Conservation (phyloP, 1,140 invertebrate genomes). For the Hesperophylax magnus region DNA sequence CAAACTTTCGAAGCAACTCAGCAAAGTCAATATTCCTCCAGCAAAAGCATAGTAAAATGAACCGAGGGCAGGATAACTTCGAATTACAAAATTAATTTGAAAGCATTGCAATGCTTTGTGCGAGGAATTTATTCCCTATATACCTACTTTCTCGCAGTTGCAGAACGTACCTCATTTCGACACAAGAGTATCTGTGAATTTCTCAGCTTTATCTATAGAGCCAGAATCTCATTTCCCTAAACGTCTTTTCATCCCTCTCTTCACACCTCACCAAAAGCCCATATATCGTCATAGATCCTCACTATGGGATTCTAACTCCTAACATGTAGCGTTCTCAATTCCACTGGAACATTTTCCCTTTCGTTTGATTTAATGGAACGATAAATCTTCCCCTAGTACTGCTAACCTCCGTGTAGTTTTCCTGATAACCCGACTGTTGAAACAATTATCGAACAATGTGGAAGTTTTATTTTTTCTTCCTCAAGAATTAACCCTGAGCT, state of each 20-base stretch:
- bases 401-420: neutral
- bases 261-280: constrained; percentile 3
- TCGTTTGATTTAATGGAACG: constrained; percentile 34
- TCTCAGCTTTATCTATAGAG: constrained; percentile 29
- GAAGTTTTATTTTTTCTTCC: constrained; percentile 1
- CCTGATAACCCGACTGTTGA: constrained; percentile 6
- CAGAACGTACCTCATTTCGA: constrained; percentile 29
- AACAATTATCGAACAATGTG: constrained; percentile 15
- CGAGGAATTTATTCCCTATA: neutral
- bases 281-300: constrained; percentile 27
- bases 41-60: too few relatives aligned
- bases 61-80: neutral
- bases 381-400: constrained; percentile 15
- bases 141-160: neutral
- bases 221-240: constrained; percentile 38
- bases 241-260: constrained; percentile 36
- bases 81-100: constrained; percentile 16
- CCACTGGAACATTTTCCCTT: constrained; percentile 26
- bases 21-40: too few relatives aligned
- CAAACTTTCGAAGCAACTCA: too few relatives aligned
- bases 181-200: constrained; percentile 18
- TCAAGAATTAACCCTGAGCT: neutral
- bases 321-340: constrained; percentile 7
- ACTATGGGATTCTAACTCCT: constrained; percentile 6
- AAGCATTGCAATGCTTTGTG: constrained; percentile 9